phyloP scores from a whole-genome alignment of 2,113 vertebrate genomes.

The Lepidothrix coronata region DNA sequence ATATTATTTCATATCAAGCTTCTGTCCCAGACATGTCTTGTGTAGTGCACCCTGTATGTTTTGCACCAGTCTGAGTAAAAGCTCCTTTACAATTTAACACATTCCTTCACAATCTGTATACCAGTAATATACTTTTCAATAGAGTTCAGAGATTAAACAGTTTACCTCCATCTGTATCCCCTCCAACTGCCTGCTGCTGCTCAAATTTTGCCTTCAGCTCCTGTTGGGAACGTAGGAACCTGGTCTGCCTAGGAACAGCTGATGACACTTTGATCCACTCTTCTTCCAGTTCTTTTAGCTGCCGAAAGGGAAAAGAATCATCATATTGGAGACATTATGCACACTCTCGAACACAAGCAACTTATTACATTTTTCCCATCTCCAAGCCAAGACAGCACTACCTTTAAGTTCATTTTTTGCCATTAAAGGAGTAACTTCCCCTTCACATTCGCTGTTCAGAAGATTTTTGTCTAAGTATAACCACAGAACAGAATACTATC shows the following conservation, averaged over 20 bases:
- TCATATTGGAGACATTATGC: background rate
- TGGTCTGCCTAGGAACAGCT: conserved; percentile 83
- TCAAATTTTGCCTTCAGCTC: conserved; percentile 94
- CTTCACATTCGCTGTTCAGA: background rate
- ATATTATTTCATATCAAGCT: background rate
- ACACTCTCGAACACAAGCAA: background rate
- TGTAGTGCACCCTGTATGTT: accelerated
- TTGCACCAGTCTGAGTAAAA: background rate
- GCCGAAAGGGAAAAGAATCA: background rate
- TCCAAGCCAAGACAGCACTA: background rate
- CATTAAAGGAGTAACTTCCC: background rate
- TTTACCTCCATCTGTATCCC: conserved; percentile 85
- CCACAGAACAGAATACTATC: background rate
- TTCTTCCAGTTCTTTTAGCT: conserved; percentile 98
- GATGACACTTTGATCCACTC: conserved; percentile 93
- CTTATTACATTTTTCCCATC: background rate
- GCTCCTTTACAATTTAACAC: background rate
- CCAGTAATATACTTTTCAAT: background rate
- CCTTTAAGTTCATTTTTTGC: background rate
- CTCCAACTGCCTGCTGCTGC: conserved; percentile 87
- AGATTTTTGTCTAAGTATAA: background rate
- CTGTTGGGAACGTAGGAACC: conserved; percentile 97
- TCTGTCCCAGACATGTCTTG: background rate
- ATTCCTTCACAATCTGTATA: background rate
- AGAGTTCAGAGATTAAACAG: background rate